Base-by-base conservation (phyloP, 2,888 invertebrate species). In the Apeira syringaria region DNA sequence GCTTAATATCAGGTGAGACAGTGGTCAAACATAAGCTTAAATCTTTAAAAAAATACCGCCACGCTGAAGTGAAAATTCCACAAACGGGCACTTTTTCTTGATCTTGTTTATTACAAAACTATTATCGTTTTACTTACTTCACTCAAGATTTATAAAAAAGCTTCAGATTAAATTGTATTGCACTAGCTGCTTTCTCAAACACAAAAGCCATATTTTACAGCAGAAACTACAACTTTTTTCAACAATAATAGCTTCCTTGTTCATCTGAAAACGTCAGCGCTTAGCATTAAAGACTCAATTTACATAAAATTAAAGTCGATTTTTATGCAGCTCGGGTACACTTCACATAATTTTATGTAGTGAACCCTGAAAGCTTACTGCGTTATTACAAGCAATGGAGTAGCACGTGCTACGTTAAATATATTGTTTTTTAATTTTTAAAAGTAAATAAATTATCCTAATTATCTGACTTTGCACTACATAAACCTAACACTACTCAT, bases 331-430 rank as follows among this genome's bases (percentile, higher is more conserved):
- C 33, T 11, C 36, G 12, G 36, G 35, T 30, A 34, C 35, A 39
- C 31, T 46, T 43, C 32, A 36, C 48, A 42, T 49, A 53, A 54
- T 53, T 54, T 53, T 53, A 48, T 44, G 45, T 43, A 50, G 53
- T 56, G 47, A 51, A 52, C 51, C 44, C 46, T 48, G 58, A 56
- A 56, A 58, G 52, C 48, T 48, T 54, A 50, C 53, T 47, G 47
- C 39, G 50, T 58, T 59, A 53, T 58, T 53, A 55, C 42, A 48
- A 50, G 37, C 37, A 34, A 35, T 53, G 43, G 58, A 47, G 50
- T 43, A 12, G 27, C n/a, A n/a, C n/a, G n/a, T n/a, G n/a, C n/a
- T n/a, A n/a, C n/a, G n/a, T n/a, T n/a, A n/a, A n/a, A n/a, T n/a
- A n/a, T n/a, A n/a, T n/a, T n/a, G n/a, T n/a, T n/a, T n/a, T n/a